Evolutionary conservation across 1,140 invertebrate genomes (phyloP), one percentile per base, ranked within the genome.

Genomic region (Drosophila grimshawi): DNA sequence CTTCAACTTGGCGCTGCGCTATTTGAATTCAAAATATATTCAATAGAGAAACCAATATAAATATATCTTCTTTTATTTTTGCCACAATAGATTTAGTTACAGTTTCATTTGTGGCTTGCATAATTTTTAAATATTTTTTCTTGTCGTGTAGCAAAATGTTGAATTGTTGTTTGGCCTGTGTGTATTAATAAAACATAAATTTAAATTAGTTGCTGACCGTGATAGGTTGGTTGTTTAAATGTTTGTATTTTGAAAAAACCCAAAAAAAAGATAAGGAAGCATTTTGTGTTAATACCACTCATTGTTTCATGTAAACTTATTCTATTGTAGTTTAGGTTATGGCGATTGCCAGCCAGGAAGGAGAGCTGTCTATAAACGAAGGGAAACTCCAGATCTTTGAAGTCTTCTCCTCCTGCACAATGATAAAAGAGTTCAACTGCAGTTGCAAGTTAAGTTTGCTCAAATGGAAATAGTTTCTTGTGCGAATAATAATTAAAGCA

Each of bases 21-120:
- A 81, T 81, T 81, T 61, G 75, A 82, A 75, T 81, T 81, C 64
- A 70, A 76, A 83, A 83, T 83, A 76, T 72, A 67, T 67, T 48
- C 8, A 53, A 41, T 46, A 51, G 59, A 71, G 53, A 59, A 75
- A 70, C 78, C 41, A 61, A 78, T 55, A 53, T 46, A 57, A 48
- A 51, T 19, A 53, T 11, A 63, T 10, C 19, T 43, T 62, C 11
- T 41, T 19, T 39, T 48, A 11, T 39, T 56, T 56, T 19, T 19
- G 19, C 19, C 19, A 19, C 19, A 19, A 19, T 19, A 65, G 39
- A 48, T 19, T 37, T 56, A 39, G 37, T 66, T 57, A 39, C 48
- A 41, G 53, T 33, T 52, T 5, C 4, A 4, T 10, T 33, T 52
- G n/a, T 11, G 33, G n/a, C n/a, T 35, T 52, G 45, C 19, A 27